Base-by-base conservation (phyloP, 2,888 invertebrate genomes). In the Drosophila hawaiiensis region DNA sequence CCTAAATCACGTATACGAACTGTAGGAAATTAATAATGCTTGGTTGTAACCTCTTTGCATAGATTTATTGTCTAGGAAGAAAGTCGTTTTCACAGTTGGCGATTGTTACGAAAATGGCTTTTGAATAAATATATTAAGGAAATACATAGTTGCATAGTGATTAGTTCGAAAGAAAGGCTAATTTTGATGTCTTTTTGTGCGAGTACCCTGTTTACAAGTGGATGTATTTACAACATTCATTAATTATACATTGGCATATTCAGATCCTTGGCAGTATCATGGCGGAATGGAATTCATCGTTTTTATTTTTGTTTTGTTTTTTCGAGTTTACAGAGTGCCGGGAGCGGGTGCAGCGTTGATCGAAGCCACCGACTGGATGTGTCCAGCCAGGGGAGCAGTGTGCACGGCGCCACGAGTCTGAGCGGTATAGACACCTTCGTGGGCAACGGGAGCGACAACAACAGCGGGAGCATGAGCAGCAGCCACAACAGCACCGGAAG, bases 271-370 rank as follows among this genome's bases (percentile, higher is more conserved):
- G 84, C 86, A 86, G 86, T 83, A 76, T 53, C 81, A 70, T 66
- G 70, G 71, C 68, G 52, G 31, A 47, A 9, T 47, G 25, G 47
- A 16, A 4, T 25, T 25, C 16, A 4, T 25, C 1, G 4, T 16
- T 47, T 25, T 0, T 7, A 16, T 14, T 22, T 7, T 2, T 14
- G 2, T 6, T 14, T 2, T 14, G 25, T n/a, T 6, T 22, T 14
- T 43, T 31, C 28, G 25, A 19, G 19, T 35, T 89, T 58, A 58
- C 10, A 58, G 31, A 25, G 92, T 92, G 71, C 92, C 92, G 67
- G 91, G 92, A 31, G 92, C 92, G 62, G 92, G 92, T 25, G 90
- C 88, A 66, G 91, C 82, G 53, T 92, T 92, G 75, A 91, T 83
- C 39, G 92, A 82, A 64, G 91, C 90, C 64, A 87, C 92, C 50